Evolutionary conservation across 2,797 vertebrate species (phyloP).

Genomic region (Tenualosa thibaudeaui): DNA sequence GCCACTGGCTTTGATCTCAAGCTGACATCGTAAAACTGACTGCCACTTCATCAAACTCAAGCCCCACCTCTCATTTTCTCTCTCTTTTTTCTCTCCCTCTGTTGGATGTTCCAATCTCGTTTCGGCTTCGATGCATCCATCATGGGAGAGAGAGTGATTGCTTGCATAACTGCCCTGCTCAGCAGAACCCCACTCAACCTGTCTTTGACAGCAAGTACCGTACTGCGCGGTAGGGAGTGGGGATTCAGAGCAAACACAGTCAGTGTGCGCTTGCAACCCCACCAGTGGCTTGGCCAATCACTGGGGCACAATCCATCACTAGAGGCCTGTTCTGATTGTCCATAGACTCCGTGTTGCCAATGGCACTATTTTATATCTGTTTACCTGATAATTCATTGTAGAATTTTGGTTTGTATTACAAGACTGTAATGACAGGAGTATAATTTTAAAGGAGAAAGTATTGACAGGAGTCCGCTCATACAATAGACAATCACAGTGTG

Average conservation of each 20-base stretch:
- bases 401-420: not conserved
- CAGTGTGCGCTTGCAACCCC: not conserved
- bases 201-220: not conserved
- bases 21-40: constrained; percentile 20
- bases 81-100: constrained; percentile 14
- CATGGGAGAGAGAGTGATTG: not conserved
- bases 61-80: not conserved
- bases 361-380: not conserved
- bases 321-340: not conserved
- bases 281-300: not conserved
- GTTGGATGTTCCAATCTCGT: constrained; percentile 23
- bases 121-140: constrained; percentile 3
- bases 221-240: not conserved
- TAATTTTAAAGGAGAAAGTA: too few species aligned
- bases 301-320: not conserved
- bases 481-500: not conserved
- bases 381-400: not conserved
- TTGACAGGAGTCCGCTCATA: not conserved
- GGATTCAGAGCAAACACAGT: not conserved
- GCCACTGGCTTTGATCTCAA: constrained; percentile 20
- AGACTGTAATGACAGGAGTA: not conserved
- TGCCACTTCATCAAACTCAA: constrained; percentile 18
- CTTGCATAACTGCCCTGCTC: constrained; percentile 11
- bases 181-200: not conserved
- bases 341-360: not conserved